Percentiles rank a stretch among this genome's conserved stretches.
Conservation (phyloP, 2,113 vertebrate species). For the Sinocyclocheilus grahami region DNA sequence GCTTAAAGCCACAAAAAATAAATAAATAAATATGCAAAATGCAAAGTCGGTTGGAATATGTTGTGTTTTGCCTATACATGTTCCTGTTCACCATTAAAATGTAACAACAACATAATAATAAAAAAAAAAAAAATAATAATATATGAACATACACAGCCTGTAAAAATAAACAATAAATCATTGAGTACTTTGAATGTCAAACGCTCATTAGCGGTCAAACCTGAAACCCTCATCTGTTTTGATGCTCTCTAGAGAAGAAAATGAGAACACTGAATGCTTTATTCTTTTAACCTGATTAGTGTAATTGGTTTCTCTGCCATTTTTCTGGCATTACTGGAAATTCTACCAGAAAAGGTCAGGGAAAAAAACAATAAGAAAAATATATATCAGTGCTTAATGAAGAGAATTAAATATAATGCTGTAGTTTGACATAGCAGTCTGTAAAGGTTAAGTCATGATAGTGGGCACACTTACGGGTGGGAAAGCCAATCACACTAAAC, state of each 20-base stretch:
- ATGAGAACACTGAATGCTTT: neutral
- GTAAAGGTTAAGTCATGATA: slow-evolving; percentile 51
- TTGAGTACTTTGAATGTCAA: neutral
- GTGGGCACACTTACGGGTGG: slow-evolving; percentile 48
- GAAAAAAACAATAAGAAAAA: neutral
- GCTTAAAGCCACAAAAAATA: slow-evolving; percentile 64
- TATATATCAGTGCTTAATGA: neutral
- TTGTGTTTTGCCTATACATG: slow-evolving; percentile 28
- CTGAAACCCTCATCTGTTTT: neutral
- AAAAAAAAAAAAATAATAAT: neutral
- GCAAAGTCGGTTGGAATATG: slow-evolving; percentile 19
- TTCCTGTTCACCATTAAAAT: no score
- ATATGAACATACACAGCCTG: neutral
- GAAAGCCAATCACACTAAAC: slow-evolving; percentile 64
- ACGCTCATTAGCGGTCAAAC: neutral
- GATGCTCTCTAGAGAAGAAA: neutral
- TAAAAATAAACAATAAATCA: neutral
- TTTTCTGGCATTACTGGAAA: neutral
- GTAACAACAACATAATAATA: neutral
- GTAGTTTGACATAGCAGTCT: slow-evolving; percentile 43
- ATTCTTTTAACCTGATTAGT: neutral
- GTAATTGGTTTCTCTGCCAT: slow-evolving; percentile 2
- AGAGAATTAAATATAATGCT: neutral
- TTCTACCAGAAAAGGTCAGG: neutral
- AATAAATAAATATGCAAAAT: slow-evolving; percentile 42